Percentiles rank a stretch among this genome's conserved stretches.
Evolutionary conservation across 2,888 invertebrate genomes (phyloP).

Genomic region (Sarcophaga caerulescens): DNA sequence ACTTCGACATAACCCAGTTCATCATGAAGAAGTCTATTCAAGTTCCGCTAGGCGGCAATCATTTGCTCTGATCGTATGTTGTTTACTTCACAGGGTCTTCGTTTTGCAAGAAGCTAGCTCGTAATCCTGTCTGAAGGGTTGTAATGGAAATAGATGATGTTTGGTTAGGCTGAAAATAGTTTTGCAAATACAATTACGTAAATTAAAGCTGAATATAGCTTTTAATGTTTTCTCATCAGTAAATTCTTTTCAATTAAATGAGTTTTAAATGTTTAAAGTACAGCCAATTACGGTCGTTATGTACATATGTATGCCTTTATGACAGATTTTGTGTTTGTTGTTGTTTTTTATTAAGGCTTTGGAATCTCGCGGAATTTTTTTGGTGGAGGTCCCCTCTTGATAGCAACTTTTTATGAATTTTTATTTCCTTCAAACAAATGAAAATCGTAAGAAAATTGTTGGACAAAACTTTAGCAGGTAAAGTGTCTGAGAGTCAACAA

Average conservation of each 20-base stretch:
- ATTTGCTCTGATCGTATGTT: too few species aligned
- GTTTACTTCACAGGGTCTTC: too few species aligned
- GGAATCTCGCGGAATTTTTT: slow-evolving; percentile 45
- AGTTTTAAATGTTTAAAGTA: not conserved
- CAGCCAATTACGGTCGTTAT: not conserved
- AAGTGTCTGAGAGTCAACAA: slow-evolving; percentile 39
- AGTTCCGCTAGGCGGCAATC: too few species aligned
- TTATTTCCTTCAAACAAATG: slow-evolving; percentile 15
- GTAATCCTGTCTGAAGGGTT: too few species aligned
- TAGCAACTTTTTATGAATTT: not conserved
- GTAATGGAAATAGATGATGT: too few species aligned
- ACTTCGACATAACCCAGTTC: too few species aligned
- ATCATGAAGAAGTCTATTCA: too few species aligned
- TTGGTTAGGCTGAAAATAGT: not conserved
- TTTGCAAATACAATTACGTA: not conserved
- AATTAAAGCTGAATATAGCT: not conserved
- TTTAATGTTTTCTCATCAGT: not conserved
- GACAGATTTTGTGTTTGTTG: slow-evolving; percentile 11
- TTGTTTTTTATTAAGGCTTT: slow-evolving; percentile 19
- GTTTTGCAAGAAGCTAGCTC: too few species aligned
- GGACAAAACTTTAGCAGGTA: slow-evolving; percentile 38
- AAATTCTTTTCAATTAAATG: too few species aligned
- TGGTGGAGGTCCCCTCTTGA: slow-evolving; percentile 42
- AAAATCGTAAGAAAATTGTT: not conserved
- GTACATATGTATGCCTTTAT: too few species aligned